Evolutionary conservation across 92 coral and sea anemone species (phyloP).

Genomic region (Palythoa caribaeorum): DNA sequence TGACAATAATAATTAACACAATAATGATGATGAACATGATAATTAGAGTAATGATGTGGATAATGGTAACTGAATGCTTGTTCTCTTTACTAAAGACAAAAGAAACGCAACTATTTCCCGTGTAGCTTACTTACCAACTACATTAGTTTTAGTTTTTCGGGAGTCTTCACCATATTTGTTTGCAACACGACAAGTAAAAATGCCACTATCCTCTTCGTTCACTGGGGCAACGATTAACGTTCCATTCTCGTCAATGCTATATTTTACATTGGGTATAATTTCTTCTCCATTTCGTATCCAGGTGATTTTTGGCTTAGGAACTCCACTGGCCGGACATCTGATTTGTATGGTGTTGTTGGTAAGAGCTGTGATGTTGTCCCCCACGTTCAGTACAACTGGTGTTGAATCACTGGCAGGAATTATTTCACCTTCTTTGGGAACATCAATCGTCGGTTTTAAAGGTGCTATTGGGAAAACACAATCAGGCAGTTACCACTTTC

Average conservation of each 20-base stretch:
- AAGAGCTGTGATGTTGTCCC: constrained; percentile 47
- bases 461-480: constrained; percentile 9
- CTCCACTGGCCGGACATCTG: constrained; percentile 37
- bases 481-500: no score
- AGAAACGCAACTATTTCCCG: background rate
- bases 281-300: constrained; percentile 31
- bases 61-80: background rate
- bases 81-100: background rate
- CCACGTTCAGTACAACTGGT: constrained; percentile 31
- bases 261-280: constrained; percentile 8
- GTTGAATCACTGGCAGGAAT: constrained; percentile 29
- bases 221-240: background rate
- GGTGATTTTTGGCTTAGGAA: constrained; percentile 30
- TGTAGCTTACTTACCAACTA: constrained; percentile 11
- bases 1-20: no score
- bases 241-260: constrained; percentile 26
- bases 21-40: no score
- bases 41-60: no score
- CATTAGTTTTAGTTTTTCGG: background rate
- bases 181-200: constrained; percentile 5
- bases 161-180: constrained; percentile 31
- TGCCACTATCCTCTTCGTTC: background rate
- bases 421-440: constrained; percentile 31
- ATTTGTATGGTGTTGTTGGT: constrained; percentile 36
- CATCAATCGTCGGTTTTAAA: constrained; percentile 12